Percentiles rank a stretch among this genome's conserved stretches.
These are phyloP conservation scores for Borostomias antarcticus DNA, from an alignment of 2,797 vertebrate species.

Conservation along the genomic window DNA sequence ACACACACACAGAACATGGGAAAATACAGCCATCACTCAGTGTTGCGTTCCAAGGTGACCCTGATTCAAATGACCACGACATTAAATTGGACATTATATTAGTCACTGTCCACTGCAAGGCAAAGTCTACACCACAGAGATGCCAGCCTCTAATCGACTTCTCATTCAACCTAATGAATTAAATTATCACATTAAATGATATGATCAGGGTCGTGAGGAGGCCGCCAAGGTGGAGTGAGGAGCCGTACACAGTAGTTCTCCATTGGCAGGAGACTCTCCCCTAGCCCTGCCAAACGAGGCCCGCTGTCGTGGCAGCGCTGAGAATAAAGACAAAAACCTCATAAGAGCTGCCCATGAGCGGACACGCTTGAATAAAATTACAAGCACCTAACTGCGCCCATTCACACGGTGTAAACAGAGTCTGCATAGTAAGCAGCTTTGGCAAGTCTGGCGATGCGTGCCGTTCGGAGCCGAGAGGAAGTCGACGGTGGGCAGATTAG, in stretches of 20 bases:
- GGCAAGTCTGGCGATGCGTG: neutral
- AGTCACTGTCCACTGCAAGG: constrained; percentile 4
- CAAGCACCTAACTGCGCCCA: constrained; percentile 53
- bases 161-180: constrained; percentile 31
- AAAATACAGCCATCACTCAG: neutral
- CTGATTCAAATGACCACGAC: no score
- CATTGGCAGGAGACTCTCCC: constrained; percentile 47
- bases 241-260: constrained; percentile 27
- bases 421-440: constrained; percentile 22
- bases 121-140: neutral
- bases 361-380: constrained; percentile 59
- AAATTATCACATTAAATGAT: constrained; percentile 21
- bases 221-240: constrained; percentile 37
- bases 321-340: constrained; percentile 49
- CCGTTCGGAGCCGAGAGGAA: neutral
- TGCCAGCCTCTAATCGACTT: constrained; percentile 22
- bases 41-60: neutral
- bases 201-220: constrained; percentile 52
- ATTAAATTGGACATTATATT: neutral
- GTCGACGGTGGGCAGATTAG: constrained; percentile 16
- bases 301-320: constrained; percentile 47
- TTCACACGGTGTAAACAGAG: constrained; percentile 49
- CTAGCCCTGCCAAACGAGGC: constrained; percentile 54
- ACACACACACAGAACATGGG: neutral
- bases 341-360: constrained; percentile 57